Percentiles rank a stretch among this genome's conserved stretches.
phyloP scores from a whole-genome alignment of 2,888 invertebrate species.

The Platycheirus rosarum region DNA sequence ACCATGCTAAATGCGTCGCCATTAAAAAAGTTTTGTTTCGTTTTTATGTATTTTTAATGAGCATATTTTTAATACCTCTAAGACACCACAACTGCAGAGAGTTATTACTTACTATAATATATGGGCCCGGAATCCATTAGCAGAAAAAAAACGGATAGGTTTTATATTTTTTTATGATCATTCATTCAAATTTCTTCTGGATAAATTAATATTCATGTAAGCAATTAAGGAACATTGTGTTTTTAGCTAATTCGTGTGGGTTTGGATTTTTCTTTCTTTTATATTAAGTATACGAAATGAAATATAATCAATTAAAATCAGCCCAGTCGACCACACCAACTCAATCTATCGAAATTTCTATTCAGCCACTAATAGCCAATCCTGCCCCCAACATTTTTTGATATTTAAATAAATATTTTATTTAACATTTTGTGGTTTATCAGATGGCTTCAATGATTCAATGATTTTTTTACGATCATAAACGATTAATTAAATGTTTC shows the following conservation, averaged over 20 bases:
- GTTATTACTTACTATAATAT: slow-evolving; percentile 46
- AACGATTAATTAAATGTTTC: slow-evolving; percentile 65
- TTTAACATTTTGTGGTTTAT: slow-evolving; percentile 25
- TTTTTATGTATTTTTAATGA: slow-evolving; percentile 64
- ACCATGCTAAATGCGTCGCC: slow-evolving; percentile 20
- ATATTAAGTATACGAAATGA: slow-evolving; percentile 34
- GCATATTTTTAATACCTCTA: slow-evolving; percentile 54
- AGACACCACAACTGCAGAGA: slow-evolving; percentile 30
- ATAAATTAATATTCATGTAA: slow-evolving; percentile 70
- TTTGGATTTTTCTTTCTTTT: slow-evolving; percentile 22
- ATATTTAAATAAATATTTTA: slow-evolving; percentile 36
- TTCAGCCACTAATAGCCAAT: slow-evolving; percentile 31
- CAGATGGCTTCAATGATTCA: slow-evolving; percentile 49
- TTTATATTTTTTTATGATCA: slow-evolving; percentile 45
- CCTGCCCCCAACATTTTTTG: slow-evolving; percentile 5
- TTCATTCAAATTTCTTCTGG: slow-evolving; percentile 42
- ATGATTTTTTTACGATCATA: slow-evolving; percentile 58
- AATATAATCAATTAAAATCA: slow-evolving; percentile 49
- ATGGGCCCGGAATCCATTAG: slow-evolving; percentile 23
- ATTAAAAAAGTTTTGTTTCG: slow-evolving; percentile 36
- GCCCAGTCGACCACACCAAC: slow-evolving; percentile 18
- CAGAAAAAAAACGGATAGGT: slow-evolving; percentile 28
- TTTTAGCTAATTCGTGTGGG: slow-evolving; percentile 19
- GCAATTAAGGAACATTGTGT: slow-evolving; percentile 44
- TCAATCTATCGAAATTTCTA: slow-evolving; percentile 17